phyloP scores from a whole-genome alignment of 2,113 vertebrate genomes.

The Microcebus jonahi region DNA sequence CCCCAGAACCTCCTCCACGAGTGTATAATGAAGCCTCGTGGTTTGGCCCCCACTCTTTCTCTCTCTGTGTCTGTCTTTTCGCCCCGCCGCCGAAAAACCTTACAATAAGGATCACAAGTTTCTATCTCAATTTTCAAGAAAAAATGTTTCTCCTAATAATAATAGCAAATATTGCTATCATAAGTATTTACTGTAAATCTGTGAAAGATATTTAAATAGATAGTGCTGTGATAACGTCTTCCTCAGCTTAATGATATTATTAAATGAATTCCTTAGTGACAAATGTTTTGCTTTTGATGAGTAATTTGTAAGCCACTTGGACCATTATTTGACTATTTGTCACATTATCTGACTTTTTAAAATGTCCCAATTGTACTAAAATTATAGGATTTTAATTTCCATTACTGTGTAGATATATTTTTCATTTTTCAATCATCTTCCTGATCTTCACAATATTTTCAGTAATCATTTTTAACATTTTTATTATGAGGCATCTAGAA shows the following conservation, averaged over 20 bases:
- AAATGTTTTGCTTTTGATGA: background rate
- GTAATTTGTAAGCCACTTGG: slow-evolving; percentile 53
- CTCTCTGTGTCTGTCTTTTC: too few relatives aligned
- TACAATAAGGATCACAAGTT: background rate
- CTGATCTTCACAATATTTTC: slow-evolving; percentile 67
- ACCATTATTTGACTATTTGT: slow-evolving; percentile 63
- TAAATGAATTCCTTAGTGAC: background rate
- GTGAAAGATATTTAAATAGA: background rate
- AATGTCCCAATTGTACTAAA: slow-evolving; percentile 54
- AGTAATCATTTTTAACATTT: slow-evolving; percentile 52
- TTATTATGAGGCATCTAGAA: slow-evolving; percentile 35
- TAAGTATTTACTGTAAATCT: background rate
- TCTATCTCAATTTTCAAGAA: background rate
- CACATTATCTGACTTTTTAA: slow-evolving; percentile 47
- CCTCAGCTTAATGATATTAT: background rate
- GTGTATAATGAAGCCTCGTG: too few relatives aligned
- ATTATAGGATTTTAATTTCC: slow-evolving; percentile 35
- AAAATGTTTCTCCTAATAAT: background rate
- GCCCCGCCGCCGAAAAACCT: too few relatives aligned
- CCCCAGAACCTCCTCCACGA: too few relatives aligned
- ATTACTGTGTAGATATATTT: slow-evolving; percentile 44
- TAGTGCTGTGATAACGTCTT: background rate
- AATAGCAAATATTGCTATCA: background rate
- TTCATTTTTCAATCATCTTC: slow-evolving; percentile 63
- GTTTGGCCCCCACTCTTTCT: too few relatives aligned